Evolutionary conservation across 2,113 vertebrate genomes (phyloP).

Genomic region (Potamarius usumacintae): DNA sequence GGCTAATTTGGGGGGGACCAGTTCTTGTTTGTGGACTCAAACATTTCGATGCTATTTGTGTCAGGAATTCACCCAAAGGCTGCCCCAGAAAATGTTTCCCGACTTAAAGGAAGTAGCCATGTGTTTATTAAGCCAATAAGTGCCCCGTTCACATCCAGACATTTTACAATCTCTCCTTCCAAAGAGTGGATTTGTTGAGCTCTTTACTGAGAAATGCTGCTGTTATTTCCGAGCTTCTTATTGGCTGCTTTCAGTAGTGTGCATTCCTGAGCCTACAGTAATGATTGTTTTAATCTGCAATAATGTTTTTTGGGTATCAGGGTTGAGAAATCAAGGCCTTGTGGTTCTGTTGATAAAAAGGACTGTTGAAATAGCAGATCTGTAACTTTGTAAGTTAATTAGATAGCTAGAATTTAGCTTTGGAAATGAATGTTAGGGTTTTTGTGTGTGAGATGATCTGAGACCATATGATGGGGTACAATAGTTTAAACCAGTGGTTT

Average conservation of each 20-base stretch:
- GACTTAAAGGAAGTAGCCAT: neutral
- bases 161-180: neutral
- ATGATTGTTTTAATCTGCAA: neutral
- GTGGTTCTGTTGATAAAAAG: neutral
- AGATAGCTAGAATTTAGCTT: conserved; percentile 5
- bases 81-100: neutral
- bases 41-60: neutral
- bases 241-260: neutral
- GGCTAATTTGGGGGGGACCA: neutral
- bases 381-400: conserved; percentile 3
- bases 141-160: neutral
- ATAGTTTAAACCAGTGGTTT: conserved; percentile 15
- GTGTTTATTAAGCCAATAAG: neutral
- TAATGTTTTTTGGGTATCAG: conserved; percentile 6
- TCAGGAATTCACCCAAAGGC: neutral
- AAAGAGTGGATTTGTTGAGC: neutral
- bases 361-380: neutral
- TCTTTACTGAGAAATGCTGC: neutral
- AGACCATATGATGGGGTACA: neutral
- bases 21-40: neutral
- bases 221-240: neutral
- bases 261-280: neutral
- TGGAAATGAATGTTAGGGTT: neutral
- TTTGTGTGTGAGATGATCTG: neutral
- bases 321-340: neutral